phyloP scores from a whole-genome alignment of 2,113 vertebrate species.

The Rhinoptilus africanus region DNA sequence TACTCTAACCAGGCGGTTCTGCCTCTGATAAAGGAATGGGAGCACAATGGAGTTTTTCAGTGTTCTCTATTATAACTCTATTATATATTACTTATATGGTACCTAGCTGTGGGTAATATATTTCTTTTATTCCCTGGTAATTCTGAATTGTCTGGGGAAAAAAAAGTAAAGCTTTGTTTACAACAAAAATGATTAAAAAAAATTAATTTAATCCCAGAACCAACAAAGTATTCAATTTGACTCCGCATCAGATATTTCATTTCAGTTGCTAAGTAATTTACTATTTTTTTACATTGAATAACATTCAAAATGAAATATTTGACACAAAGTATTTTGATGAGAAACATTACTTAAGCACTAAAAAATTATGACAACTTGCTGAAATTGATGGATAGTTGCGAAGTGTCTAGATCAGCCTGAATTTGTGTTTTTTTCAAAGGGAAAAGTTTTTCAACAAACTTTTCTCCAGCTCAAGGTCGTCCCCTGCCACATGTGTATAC shows the following conservation, averaged over 20 bases:
- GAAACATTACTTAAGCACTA: not conserved
- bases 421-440: not conserved
- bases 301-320: not conserved
- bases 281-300: not conserved
- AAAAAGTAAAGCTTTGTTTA: not conserved
- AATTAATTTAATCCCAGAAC: not conserved
- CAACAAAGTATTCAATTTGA: not conserved
- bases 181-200: not conserved
- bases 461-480: not conserved
- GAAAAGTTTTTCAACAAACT: not conserved
- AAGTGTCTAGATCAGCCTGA: not conserved
- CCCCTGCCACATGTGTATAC: not conserved
- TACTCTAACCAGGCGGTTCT: not conserved
- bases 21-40: not conserved
- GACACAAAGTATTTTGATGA: not conserved
- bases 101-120: not conserved
- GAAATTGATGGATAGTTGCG: not conserved
- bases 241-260: not conserved
- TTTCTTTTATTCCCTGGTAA: constrained; percentile 18
- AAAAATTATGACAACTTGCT: not conserved
- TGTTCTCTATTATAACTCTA: not conserved
- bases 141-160: not conserved
- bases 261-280: not conserved
- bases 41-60: not conserved
- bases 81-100: constrained; percentile 6